Percentiles rank a stretch among this genome's conserved stretches.
Conservation (phyloP, 2,888 invertebrate genomes). For the Drosophila fulvimacula region DNA sequence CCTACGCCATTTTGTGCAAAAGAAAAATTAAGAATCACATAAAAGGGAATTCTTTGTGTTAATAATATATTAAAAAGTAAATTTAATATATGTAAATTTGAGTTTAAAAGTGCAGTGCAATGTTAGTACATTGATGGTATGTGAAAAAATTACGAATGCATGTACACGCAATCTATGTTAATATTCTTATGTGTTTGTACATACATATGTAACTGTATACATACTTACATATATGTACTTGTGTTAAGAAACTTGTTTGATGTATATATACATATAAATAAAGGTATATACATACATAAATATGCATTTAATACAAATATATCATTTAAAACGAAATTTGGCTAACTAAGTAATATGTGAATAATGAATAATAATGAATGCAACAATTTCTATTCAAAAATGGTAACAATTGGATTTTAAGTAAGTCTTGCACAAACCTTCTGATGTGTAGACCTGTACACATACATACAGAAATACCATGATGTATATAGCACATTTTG, state of each 20-base stretch:
- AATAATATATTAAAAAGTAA: slow-evolving; percentile 8
- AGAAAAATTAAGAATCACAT: slow-evolving; percentile 57
- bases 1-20: slow-evolving; percentile 65
- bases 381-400: slow-evolving; percentile 4
- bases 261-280: slow-evolving; percentile 20
- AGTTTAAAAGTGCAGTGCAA: slow-evolving; percentile 3
- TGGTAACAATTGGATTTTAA: slow-evolving; percentile 14
- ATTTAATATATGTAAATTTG: neutral
- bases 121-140: slow-evolving; percentile 15
- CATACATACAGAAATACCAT: neutral
- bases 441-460: slow-evolving; percentile 23
- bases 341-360: neutral
- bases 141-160: neutral
- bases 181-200: slow-evolving; percentile 21
- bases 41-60: slow-evolving; percentile 18
- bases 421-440: slow-evolving; percentile 14
- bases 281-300: slow-evolving; percentile 9
- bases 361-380: slow-evolving; percentile 9
- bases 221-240: slow-evolving; percentile 23
- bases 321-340: too few species aligned
- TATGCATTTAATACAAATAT: slow-evolving; percentile 18
- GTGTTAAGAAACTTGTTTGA: slow-evolving; percentile 53
- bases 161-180: slow-evolving; percentile 14
- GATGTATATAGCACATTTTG: too few species aligned
- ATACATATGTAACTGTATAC: slow-evolving; percentile 13